phyloP scores from a whole-genome alignment of 2,113 vertebrate species.

The Xyrauchen texanus region DNA sequence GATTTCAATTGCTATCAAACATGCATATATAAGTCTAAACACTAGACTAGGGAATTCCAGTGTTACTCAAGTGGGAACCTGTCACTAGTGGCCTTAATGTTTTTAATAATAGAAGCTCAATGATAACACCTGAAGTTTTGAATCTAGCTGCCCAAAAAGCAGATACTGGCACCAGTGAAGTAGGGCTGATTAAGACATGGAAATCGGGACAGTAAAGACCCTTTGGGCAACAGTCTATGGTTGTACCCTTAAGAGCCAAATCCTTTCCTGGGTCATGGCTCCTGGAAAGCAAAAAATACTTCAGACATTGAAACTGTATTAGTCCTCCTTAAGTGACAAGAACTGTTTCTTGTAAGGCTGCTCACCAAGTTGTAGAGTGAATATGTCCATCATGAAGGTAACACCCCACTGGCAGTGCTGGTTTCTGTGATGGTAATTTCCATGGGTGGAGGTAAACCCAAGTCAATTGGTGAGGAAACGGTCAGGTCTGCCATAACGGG shows the following conservation, averaged over 20 bases:
- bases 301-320: not conserved
- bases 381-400: slow-evolving; percentile 70
- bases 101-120: slow-evolving; percentile 19
- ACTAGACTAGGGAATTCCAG: not conserved
- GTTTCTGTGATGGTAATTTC: slow-evolving; percentile 76
- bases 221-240: not conserved
- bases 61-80: slow-evolving; percentile 6
- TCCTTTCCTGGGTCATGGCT: not conserved
- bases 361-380: not conserved
- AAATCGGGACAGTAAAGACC: not conserved
- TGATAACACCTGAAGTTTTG: slow-evolving; percentile 3
- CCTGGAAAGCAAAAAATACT: slow-evolving; percentile 1
- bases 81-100: not conserved
- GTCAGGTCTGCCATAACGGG: slow-evolving; percentile 62
- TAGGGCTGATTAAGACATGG: not conserved
- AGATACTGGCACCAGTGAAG: not conserved
- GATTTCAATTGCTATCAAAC: not conserved
- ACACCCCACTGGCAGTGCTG: slow-evolving; percentile 79
- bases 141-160: slow-evolving; percentile 12
- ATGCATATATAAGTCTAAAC: no score
- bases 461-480: slow-evolving; percentile 74
- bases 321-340: not conserved
- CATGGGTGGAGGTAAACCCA: slow-evolving; percentile 59
- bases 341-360: slow-evolving; percentile 1
- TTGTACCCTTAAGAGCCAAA: slow-evolving; percentile 24